Percentiles rank a stretch among this genome's conserved stretches.
These are phyloP conservation scores for Drosophila leonis DNA, from an alignment of 2,888 invertebrate species.

Conservation along the genomic window DNA sequence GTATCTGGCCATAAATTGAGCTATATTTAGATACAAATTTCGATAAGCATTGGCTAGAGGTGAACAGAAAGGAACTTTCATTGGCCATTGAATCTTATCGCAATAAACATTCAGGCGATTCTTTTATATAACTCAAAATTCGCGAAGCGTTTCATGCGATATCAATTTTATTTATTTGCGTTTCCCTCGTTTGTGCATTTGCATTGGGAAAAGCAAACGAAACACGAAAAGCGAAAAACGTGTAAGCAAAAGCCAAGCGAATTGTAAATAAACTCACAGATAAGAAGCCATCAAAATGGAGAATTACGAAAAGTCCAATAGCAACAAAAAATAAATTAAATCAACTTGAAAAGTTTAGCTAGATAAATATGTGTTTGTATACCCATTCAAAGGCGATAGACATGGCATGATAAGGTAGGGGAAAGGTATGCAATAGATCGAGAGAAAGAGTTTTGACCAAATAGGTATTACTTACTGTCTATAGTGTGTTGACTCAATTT, in stretches of 20 bases:
- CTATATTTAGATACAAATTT: conserved; percentile 5
- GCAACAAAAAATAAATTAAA: not conserved
- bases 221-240: conserved; percentile 5
- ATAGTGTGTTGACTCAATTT: no score
- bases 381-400: not conserved
- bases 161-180: conserved; percentile 28
- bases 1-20: not conserved
- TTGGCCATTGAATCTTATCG: conserved; percentile 27
- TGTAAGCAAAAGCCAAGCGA: conserved; percentile 7
- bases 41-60: conserved; percentile 20
- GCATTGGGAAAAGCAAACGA: not conserved
- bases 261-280: conserved; percentile 14
- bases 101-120: conserved; percentile 20
- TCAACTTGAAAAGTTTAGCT: not conserved
- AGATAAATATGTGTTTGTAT: not conserved
- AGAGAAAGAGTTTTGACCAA: no score
- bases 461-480: no score
- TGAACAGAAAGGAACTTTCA: conserved; percentile 17
- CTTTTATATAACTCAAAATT: conserved; percentile 21
- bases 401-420: not conserved
- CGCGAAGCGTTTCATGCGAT: conserved; percentile 8
- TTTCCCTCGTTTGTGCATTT: not conserved
- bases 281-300: conserved; percentile 14
- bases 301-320: not conserved
- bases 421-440: not conserved